Conservation (phyloP, 2,888 invertebrate genomes). For the Oscheius onirici region DNA sequence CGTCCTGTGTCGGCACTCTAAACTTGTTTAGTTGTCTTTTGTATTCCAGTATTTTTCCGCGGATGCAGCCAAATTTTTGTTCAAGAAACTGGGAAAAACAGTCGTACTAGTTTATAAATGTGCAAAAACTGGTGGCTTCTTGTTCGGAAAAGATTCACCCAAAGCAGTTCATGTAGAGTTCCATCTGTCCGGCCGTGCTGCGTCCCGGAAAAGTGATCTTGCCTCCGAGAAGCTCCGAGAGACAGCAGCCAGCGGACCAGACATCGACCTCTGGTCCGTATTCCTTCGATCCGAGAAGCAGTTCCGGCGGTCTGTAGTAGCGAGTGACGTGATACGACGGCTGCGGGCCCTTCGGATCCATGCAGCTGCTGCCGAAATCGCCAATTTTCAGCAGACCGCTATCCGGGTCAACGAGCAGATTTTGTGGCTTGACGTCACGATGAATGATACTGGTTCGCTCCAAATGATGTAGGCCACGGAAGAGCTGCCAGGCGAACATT, state of each 20-base stretch:
- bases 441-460: slow-evolving; percentile 76
- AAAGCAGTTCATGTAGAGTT: background rate
- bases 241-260: slow-evolving; percentile 59
- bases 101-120: too few relatives aligned
- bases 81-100: too few relatives aligned
- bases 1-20: slow-evolving; percentile 24
- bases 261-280: slow-evolving; percentile 56
- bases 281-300: slow-evolving; percentile 48
- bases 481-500: slow-evolving; percentile 56
- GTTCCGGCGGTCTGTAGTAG: slow-evolving; percentile 63
- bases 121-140: too few relatives aligned
- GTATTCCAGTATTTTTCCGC: too few relatives aligned
- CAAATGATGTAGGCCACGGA: slow-evolving; percentile 55
- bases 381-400: slow-evolving; percentile 88
- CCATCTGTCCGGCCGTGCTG: slow-evolving; percentile 42
- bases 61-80: too few relatives aligned
- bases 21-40: too few relatives aligned
- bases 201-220: slow-evolving; percentile 48
- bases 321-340: slow-evolving; percentile 61
- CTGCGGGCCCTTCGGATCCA: slow-evolving; percentile 35
- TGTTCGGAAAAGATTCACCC: too few relatives aligned
- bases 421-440: slow-evolving; percentile 97
- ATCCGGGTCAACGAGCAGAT: slow-evolving; percentile 92
- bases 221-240: slow-evolving; percentile 54
- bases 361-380: slow-evolving; percentile 82